Evolutionary conservation across 2,797 vertebrate genomes (phyloP), one percentile per base, ranked within the genome.

Genomic region (Dendrocincla tyrannina): DNA sequence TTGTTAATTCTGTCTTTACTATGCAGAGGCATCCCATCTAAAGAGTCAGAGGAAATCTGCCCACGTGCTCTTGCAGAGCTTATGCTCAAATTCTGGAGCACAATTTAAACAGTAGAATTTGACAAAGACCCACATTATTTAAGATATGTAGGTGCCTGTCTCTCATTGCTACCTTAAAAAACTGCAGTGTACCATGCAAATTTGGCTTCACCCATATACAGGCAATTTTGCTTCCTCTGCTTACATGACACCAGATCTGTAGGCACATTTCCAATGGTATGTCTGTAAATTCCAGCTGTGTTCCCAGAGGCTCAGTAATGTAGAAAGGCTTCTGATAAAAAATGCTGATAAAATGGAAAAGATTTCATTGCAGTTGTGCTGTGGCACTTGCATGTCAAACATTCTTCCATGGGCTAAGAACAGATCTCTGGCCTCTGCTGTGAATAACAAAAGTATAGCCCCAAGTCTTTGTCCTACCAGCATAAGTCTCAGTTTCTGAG

Each of bases 271-370:
- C 66, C 88, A 88, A 63, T 55, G 85, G 53, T 72, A 96, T 86
- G 88, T 62, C 58, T 88, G 66, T 81, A 63, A 93, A 78, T 84
- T 93, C 83, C 85, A 94, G 80, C 50, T 69, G n/a, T 88, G 80
- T 50, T 94, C 60, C 85, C 91, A 91, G 93, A 63, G 80, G 83
- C 46, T 88, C 39, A 68, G 30, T 64, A 49, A 79, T 55, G 46
- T 92, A 77, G 60, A 80, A 95, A 67, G 47, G 1, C 30, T 85
- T 91, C 85, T 92, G 85, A 91, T 85, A 78, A 85, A 95, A 93
- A 72, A 25, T 75, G 79, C 62, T 92, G 89, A 91, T 92, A 95
- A 88, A 80, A 85, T 72, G 24, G 33, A 95, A 93, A 95, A 91
- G 30, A 93, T 70, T 78, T 68, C 53, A 64, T 28, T 82, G 75